A percentile compares a stretch with the other conserved stretches of the same genome.
Conservation (phyloP, 2,888 invertebrate species). For the Amblyteles armatorius region DNA sequence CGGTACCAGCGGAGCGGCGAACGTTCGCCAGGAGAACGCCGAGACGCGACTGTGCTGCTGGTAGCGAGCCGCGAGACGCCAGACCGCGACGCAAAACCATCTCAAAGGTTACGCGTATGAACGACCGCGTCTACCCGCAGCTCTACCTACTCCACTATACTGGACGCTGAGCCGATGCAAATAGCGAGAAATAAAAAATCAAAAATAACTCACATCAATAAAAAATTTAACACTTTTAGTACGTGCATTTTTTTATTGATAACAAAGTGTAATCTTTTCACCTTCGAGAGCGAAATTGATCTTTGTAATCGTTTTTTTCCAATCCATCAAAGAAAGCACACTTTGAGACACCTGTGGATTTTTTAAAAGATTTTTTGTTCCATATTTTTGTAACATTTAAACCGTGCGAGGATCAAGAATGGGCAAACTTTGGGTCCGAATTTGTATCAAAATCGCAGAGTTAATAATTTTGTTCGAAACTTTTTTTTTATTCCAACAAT, state of each 20-base stretch:
- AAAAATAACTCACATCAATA: neutral
- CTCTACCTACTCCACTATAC: constrained; percentile 71
- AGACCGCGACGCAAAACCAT: constrained; percentile 73
- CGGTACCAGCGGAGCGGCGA: constrained; percentile 44
- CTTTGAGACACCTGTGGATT: neutral
- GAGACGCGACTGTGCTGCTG: constrained; percentile 69
- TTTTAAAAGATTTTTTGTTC: neutral
- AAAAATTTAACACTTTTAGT: neutral
- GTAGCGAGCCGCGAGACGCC: constrained; percentile 56
- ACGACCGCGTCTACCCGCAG: constrained; percentile 70
- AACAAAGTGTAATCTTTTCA: neutral
- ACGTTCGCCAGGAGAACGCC: constrained; percentile 72
- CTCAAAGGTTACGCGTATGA: constrained; percentile 73
- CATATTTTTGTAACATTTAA: no score
- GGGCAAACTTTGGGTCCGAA: neutral
- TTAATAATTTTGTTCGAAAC: neutral
- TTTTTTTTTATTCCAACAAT: neutral
- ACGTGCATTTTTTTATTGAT: neutral
- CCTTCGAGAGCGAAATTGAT: neutral
- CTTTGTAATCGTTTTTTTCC: neutral
- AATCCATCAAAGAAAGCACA: neutral
- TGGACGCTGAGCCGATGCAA: neutral
- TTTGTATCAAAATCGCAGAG: neutral
- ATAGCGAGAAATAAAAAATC: neutral
- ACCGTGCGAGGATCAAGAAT: neutral